A percentile compares a stretch with the other conserved stretches of the same genome.
These are phyloP conservation scores for Miniopterus natalensis DNA, from an alignment of 2,113 vertebrate species.

Conservation along the genomic window DNA sequence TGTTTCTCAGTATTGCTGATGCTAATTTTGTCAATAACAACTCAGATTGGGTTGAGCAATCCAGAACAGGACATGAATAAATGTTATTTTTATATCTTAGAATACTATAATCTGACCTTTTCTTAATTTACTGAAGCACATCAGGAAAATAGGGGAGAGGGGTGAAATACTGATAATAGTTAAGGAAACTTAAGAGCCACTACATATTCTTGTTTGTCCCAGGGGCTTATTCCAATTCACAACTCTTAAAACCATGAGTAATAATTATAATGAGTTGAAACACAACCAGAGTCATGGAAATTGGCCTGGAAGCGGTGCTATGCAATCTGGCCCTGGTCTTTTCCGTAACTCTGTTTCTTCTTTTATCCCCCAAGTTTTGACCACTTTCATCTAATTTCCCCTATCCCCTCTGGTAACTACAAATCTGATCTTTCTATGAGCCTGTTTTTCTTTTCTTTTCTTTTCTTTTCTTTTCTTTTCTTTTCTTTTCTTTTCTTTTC, in stretches of 20 bases:
- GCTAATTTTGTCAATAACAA: background rate
- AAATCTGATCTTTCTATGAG: background rate
- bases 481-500: background rate
- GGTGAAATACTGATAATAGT: background rate
- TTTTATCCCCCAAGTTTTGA: background rate
- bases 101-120: background rate
- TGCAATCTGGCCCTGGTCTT: background rate
- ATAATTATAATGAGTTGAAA: background rate
- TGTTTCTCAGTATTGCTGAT: too few relatives aligned
- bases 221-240: background rate
- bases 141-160: background rate
- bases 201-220: background rate
- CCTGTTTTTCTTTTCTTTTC: background rate
- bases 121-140: constrained; percentile 15
- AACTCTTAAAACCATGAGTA: background rate
- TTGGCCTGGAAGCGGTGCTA: background rate
- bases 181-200: background rate
- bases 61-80: background rate
- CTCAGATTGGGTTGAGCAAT: background rate
- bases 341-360: background rate
- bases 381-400: background rate
- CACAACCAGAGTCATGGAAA: background rate
- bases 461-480: background rate
- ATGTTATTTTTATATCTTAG: constrained; percentile 42
- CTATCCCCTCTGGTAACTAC: background rate